Evolutionary conservation across 2,113 vertebrate species (phyloP), one percentile per base, ranked within the genome.

Genomic region (Callospermophilus lateralis): DNA sequence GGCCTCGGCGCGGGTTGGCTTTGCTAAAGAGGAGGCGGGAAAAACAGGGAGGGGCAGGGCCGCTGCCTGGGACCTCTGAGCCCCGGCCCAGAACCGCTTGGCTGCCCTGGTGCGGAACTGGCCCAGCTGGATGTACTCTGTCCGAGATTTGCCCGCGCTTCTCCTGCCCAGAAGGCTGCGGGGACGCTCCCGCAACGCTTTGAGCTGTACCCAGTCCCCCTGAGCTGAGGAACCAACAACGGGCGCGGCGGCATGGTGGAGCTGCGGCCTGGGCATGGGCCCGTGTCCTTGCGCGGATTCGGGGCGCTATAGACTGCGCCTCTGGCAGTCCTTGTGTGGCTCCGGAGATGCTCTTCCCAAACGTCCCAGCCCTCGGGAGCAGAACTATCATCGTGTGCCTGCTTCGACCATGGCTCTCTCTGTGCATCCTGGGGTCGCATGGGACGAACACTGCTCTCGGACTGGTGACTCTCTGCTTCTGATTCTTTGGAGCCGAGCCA

Each of bases 361-460:
- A 84, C 6, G 24, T 77, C 68, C n/a, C 65, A 61, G 39, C 24
- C 51, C 24, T 0, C 0, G 37, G 32, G 28, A 28, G 12, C 34
- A 16, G 81, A 42, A 20, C 32, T 63, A 2, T 17, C 4, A 3
- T 79, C 8, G 2, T 9, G 6, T 0, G 20, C 51, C 28, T 63
- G 3, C 61, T n/a, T 8, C 2, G 30, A 70, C 51, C 24, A 51
- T 4, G 17, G 48, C 6, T 13, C 37, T 70, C 17, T 45, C 51
- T 16, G 37, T 15, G 28, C 6, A 55, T 61, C 32, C 37, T 80
- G 32, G 37, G 65, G 37, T 53, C 16, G 1, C 65, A 3, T 8
- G 9, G 4, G 48, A n/a, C 4, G 1, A 39, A 30, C 22, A 15
- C 15, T 3, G 17, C 17, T 2, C 42, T 20, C 0, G 0, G 24